Conservation (phyloP, 2,113 vertebrate genomes). For the Bettongia penicillata region DNA sequence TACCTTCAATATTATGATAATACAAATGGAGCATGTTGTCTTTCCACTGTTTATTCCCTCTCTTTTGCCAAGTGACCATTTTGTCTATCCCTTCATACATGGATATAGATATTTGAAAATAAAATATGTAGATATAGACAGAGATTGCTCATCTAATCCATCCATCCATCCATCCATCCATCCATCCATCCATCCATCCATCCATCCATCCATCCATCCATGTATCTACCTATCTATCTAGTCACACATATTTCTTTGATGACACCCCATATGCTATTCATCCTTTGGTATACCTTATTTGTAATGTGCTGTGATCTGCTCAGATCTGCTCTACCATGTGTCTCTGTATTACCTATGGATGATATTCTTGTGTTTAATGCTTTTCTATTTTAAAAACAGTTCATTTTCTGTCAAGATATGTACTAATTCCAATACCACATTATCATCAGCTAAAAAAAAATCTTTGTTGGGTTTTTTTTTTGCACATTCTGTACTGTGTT, state of each 20-base stretch:
- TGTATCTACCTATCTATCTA: neutral
- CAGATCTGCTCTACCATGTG: neutral
- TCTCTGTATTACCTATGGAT: neutral
- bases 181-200: no score
- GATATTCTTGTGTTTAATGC: conserved; percentile 5
- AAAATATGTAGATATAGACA: no score
- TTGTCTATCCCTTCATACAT: neutral
- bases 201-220: neutral
- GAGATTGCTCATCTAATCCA: no score
- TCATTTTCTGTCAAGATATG: conserved; percentile 69
- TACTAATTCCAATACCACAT: conserved; percentile 52
- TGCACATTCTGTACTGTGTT: conserved; percentile 71
- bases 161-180: no score
- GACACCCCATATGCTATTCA: neutral
- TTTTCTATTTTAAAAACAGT: conserved; percentile 59
- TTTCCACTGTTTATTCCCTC: neutral
- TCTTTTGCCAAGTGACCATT: neutral
- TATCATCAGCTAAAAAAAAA: conserved; percentile 68
- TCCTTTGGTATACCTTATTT: neutral
- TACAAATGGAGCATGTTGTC: neutral
- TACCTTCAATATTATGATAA: neutral
- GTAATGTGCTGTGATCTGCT: neutral
- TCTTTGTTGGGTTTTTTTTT: conserved; percentile 62
- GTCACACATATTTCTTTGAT: neutral
- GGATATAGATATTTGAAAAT: no score